Evolutionary conservation across 2,113 vertebrate genomes (phyloP).

Genomic region (Ranitomeya imitator): DNA sequence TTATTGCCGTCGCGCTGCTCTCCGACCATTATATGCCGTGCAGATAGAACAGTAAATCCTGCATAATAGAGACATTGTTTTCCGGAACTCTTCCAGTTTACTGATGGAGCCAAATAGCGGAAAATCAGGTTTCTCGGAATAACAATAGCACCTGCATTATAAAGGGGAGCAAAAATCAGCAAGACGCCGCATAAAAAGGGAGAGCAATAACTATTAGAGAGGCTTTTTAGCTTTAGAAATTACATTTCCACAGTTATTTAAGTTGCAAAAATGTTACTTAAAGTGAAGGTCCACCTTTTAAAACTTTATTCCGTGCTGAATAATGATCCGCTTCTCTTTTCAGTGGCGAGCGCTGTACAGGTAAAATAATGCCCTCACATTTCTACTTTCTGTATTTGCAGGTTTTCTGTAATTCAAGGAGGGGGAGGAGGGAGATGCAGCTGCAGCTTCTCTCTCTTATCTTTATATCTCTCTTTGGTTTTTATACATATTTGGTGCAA

Average conservation of each 20-base stretch:
- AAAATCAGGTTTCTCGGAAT: slow-evolving; percentile 20
- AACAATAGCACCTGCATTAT: slow-evolving; percentile 35
- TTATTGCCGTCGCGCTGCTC: neutral
- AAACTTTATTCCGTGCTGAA: neutral
- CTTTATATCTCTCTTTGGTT: too few species aligned
- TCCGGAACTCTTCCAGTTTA: slow-evolving; percentile 37
- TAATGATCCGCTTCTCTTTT: neutral
- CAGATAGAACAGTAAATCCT: slow-evolving; percentile 19
- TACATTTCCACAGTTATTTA: neutral
- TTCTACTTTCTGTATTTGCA: too few species aligned
- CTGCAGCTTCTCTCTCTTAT: too few species aligned
- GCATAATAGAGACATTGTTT: slow-evolving; percentile 26
- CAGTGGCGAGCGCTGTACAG: too few species aligned
- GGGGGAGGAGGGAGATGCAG: too few species aligned
- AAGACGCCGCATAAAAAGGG: neutral
- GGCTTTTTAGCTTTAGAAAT: neutral
- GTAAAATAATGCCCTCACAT: too few species aligned
- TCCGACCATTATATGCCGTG: neutral
- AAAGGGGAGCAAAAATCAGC: slow-evolving; percentile 11
- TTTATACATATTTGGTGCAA: too few species aligned
- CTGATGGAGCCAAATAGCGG: slow-evolving; percentile 4
- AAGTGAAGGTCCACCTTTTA: neutral
- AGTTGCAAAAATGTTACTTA: neutral
- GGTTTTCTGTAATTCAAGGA: too few species aligned
- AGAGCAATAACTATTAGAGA: neutral